A percentile compares a stretch with the other conserved stretches of the same genome.
phyloP scores from a whole-genome alignment of 2,113 vertebrate species.

The Rhinogobius similis region DNA sequence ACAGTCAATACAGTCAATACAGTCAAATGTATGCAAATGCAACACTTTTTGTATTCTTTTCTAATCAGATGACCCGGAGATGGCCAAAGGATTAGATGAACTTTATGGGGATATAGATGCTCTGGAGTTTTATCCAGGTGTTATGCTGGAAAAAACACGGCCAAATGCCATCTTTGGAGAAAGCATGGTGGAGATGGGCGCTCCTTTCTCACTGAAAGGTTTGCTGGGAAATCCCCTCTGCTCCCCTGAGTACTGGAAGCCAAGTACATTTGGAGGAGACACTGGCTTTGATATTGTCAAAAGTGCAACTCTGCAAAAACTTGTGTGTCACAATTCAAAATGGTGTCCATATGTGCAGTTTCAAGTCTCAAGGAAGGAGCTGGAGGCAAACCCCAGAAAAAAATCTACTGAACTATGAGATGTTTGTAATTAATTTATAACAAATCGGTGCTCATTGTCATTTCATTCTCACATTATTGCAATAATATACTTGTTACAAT shows the following conservation, averaged over 20 bases:
- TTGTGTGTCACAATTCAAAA: conserved; percentile 90
- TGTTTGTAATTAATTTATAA: not conserved
- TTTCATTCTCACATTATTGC: not conserved
- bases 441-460: not conserved
- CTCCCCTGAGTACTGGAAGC: conserved; percentile 95
- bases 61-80: conserved; percentile 81
- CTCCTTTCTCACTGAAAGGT: conserved; percentile 94
- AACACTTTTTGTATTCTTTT: too few species aligned
- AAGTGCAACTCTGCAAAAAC: conserved; percentile 81
- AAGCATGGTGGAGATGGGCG: conserved; percentile 96
- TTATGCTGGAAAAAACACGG: conserved; percentile 86
- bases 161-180: conserved; percentile 87
- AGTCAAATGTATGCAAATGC: not conserved
- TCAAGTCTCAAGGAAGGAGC: conserved; percentile 62
- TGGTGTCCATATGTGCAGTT: conserved; percentile 89
- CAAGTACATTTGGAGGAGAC: conserved; percentile 92
- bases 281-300: conserved; percentile 88
- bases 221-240: conserved; percentile 95
- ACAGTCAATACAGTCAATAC: not conserved
- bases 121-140: conserved; percentile 87
- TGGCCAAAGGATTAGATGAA: conserved; percentile 82
- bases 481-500: not conserved
- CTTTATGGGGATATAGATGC: conserved; percentile 92
- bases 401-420: conserved; percentile 57
- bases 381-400: conserved; percentile 33